Base-by-base conservation (phyloP, 2,113 vertebrate genomes). In the Argyrosomus japonicus region DNA sequence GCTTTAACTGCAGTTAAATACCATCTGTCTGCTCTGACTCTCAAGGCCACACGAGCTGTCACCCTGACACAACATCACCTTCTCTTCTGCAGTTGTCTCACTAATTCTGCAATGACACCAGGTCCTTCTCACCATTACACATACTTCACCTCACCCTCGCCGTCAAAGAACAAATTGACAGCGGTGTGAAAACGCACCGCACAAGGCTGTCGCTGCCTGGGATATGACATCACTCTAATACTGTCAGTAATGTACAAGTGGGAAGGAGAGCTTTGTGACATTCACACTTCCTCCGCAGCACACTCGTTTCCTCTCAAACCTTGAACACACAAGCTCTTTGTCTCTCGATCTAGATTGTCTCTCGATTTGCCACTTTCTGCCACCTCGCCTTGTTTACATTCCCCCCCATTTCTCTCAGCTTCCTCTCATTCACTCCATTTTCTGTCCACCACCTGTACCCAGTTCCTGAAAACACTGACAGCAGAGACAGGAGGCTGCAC, bases 381-480 rank as follows among this genome's bases (percentile, higher is more conserved):
- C 56, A 61, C 57, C 18, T 40, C 23, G 12, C 56, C 53, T 56
- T 51, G 58, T 77, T 85, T 83, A 63, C 72, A 19, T 71, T 64
- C 32, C 14, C 68, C 45, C 21, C 4, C 25, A 27, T 81, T 71
- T 79, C 50, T 65, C 71, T 32, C 68, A 9, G 18, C 19, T 27
- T 27, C 36, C 48, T 48, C 50, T 61, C 78, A 23, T 63, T 58
- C 48, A 0, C 13, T 45, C 65, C 21, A 17, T 65, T 71, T 72
- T 45, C 51, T n/a, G 4, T 72, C 69, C 77, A 63, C 65, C 67
- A 87, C 86, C 88, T 85, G 82, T 73, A 9, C 76, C 64, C 51
- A 5, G 87, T 86, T 81, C 77, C 76, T 82, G 86, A 32, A 81
- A 84, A 58, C 75, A 82, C 80, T 87, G 82, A 82, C 71, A 91